These are phyloP conservation scores for Drosophila demipolita DNA, from an alignment of 2,888 invertebrate species.

Conservation along the genomic window DNA sequence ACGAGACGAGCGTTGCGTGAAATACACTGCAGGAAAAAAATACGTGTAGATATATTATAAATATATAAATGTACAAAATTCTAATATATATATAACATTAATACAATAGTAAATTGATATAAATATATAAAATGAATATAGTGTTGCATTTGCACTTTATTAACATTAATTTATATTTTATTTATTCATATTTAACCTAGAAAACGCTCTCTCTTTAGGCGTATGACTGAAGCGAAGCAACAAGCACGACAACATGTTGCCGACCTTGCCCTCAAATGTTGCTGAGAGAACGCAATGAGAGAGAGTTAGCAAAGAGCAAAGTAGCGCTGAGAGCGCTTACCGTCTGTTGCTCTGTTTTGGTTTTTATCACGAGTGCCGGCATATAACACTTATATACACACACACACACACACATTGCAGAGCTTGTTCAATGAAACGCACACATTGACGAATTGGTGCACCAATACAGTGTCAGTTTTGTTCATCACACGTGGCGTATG, in stretches of 20 bases:
- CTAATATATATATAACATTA: not conserved
- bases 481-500: constrained; percentile 42
- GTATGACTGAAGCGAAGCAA: constrained; percentile 37
- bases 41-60: not conserved
- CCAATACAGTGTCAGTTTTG: constrained; percentile 20
- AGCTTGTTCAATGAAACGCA: constrained; percentile 41
- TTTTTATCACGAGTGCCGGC: constrained; percentile 57
- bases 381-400: constrained; percentile 24
- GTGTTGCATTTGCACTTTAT: not conserved
- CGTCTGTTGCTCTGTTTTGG: constrained; percentile 65
- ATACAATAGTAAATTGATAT: not conserved
- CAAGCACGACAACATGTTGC: constrained; percentile 67
- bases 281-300: constrained; percentile 33
- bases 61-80: not conserved
- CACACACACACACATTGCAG: constrained; percentile 11
- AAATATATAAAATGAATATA: not conserved
- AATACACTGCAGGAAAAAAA: constrained; percentile 18
- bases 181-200: not conserved
- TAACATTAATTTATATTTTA: not conserved
- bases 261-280: constrained; percentile 71
- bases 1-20: constrained; percentile 26
- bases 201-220: constrained; percentile 3
- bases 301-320: not conserved
- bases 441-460: constrained; percentile 13
- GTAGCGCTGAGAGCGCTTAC: constrained; percentile 16